Base-by-base conservation (phyloP, 2,888 invertebrate species). In the Mylabris sibirica region DNA sequence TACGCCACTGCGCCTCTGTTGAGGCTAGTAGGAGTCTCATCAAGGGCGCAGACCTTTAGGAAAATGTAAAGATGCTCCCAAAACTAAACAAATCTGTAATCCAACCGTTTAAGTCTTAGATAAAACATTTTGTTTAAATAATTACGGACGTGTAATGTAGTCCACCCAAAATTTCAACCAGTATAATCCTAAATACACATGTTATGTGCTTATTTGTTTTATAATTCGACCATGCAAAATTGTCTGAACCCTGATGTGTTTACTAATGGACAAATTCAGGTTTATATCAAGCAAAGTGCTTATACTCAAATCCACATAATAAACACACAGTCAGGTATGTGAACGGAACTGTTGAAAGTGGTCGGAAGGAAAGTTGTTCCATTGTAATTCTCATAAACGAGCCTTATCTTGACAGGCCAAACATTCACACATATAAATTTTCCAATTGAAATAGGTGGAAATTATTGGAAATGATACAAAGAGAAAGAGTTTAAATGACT, bases 341-440 rank as follows among this genome's bases (percentile, higher is more conserved):
- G 49, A 49, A 20, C 20, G 24, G 53, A 53, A 53, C 22, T 53
- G 22, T 53, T 53, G 22, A 53, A 24, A 53, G 53, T 24, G 53
- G 12, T 53, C 53, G 53, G 24, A 53, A 22, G 41, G 41, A 17
- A 44, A 44, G 41, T 44, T 44, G 20, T 49, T 49, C 49, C 11
- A 49, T 20, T 20, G 22, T 53, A 53, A 53, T 53, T 53, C 53
- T 53, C 53, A 53, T 22, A 53, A 53, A 53, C 12, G 53, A 24
- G 53, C 53, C 22, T 53, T 24, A 53, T 53, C 53, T 53, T 24
- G 53, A 53, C 53, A 53, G 24, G 24, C 53, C 53, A 20, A 17
- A 49, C 49, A 20, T 4, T 30, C n/a, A 17, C 6, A n/a, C 17
- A 49, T 17, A 44, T 44, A 44, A 44, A 44, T n/a, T 20, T 49